A percentile compares a stretch with the other conserved stretches of the same genome.
phyloP scores from a whole-genome alignment of 2,888 invertebrate genomes.

The Pammene aurita region DNA sequence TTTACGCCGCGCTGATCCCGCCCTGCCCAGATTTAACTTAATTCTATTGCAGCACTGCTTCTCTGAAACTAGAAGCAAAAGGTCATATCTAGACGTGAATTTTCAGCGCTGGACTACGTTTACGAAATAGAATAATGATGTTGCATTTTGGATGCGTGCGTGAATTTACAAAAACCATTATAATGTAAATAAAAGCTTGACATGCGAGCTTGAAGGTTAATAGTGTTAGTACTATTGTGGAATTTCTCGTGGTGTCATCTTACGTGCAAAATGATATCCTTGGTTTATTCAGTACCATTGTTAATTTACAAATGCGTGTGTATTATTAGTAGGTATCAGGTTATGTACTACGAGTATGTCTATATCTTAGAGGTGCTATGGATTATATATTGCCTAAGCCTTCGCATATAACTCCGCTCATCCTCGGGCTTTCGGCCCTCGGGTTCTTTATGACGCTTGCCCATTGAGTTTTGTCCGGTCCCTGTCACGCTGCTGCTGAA shows the following conservation, averaged over 20 bases:
- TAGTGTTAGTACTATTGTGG: constrained; percentile 69
- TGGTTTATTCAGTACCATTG: constrained; percentile 19
- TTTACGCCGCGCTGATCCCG: constrained; percentile 69
- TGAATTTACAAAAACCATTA: constrained; percentile 19
- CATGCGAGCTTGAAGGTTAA: constrained; percentile 54
- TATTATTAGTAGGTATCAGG: too few relatives aligned
- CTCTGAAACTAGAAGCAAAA: neutral
- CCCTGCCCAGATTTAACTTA: constrained; percentile 55
- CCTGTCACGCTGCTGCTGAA: too few relatives aligned
- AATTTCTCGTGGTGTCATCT: constrained; percentile 61
- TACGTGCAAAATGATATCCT: constrained; percentile 52
- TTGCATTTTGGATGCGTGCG: constrained; percentile 17
- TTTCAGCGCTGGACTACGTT: neutral
- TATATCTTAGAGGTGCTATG: too few relatives aligned
- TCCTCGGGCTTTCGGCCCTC: too few relatives aligned
- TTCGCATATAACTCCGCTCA: too few relatives aligned
- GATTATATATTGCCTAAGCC: too few relatives aligned
- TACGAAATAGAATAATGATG: neutral
- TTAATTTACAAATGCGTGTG: constrained; percentile 7
- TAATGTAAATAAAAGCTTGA: constrained; percentile 13
- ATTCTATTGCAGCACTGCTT: constrained; percentile 50
- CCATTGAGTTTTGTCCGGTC: too few relatives aligned
- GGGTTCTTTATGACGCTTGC: too few relatives aligned
- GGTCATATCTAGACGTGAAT: neutral
- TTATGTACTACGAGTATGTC: neutral